These are phyloP conservation scores for Microcebus ravelobensis DNA, from an alignment of 2,113 vertebrate species.

Conservation along the genomic window DNA sequence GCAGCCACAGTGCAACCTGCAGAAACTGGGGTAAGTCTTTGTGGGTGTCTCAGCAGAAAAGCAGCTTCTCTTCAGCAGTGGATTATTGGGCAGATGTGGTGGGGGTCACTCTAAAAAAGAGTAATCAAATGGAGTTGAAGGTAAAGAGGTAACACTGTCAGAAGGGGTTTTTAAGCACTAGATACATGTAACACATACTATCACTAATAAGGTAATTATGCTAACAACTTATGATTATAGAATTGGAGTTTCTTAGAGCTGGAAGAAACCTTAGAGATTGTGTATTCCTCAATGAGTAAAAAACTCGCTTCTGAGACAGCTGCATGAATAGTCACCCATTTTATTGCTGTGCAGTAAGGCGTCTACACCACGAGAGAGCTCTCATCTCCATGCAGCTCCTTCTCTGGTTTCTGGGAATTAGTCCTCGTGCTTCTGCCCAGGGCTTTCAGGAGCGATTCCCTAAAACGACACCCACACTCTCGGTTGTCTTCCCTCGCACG, in stretches of 20 bases:
- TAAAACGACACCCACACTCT: neutral
- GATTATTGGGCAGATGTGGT: neutral
- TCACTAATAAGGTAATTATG: neutral
- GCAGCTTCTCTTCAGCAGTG: neutral
- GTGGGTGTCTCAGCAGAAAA: neutral
- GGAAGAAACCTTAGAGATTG: neutral
- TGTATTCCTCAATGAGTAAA: neutral
- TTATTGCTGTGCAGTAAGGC: neutral
- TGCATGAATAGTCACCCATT: accelerated
- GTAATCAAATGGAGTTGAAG: neutral
- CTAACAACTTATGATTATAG: neutral
- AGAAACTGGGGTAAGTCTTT: conserved; percentile 72
- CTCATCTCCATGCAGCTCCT: accelerated
- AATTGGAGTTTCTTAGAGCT: neutral
- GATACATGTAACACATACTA: neutral
- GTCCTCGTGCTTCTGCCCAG: neutral
- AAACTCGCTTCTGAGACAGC: neutral
- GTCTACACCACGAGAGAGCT: too few relatives aligned
- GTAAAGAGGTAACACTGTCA: neutral
- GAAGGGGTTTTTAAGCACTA: neutral
- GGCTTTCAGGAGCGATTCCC: neutral
- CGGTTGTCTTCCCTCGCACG: neutral
- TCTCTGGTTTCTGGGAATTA: neutral
- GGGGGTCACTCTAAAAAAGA: too few relatives aligned
- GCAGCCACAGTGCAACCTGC: conserved; percentile 50